Percentiles rank a stretch among this genome's conserved stretches.
Evolutionary conservation across 35 echinoderm and acorn worm species (phyloP).

Genomic region (Anneissia japonica): DNA sequence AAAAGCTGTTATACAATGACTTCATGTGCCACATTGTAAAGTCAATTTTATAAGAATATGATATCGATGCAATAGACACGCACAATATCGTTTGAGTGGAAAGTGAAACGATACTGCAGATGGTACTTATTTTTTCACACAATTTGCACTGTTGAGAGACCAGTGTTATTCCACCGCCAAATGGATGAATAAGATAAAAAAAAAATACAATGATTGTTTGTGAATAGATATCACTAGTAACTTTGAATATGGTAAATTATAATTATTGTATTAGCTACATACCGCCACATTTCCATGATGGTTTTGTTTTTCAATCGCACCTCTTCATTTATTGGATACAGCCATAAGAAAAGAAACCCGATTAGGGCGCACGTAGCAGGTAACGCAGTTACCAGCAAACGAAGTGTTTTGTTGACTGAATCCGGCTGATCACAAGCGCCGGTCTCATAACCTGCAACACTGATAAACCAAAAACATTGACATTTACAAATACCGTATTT

Average conservation of each 20-base stretch:
- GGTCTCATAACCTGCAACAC: constrained; percentile 57
- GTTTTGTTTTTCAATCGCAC: constrained; percentile 79
- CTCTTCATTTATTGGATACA: constrained; percentile 93
- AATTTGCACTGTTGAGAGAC: not conserved
- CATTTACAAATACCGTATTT: not conserved
- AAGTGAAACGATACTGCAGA: not conserved
- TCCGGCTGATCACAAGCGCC: constrained; percentile 73
- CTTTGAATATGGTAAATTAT: not conserved
- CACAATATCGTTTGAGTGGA: not conserved
- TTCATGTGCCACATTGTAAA: too few relatives aligned
- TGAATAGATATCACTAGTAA: not conserved
- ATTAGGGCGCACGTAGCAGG: constrained; percentile 49
- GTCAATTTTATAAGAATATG: too few relatives aligned
- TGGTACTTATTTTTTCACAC: not conserved
- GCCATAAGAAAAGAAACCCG: constrained; percentile 60
- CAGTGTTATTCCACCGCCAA: not conserved
- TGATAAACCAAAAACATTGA: constrained; percentile 6
- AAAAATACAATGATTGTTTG: not conserved
- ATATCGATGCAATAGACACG: too few relatives aligned
- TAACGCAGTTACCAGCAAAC: constrained; percentile 63
- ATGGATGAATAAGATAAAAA: not conserved
- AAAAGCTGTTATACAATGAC: too few relatives aligned
- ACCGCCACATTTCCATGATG: constrained; percentile 93
- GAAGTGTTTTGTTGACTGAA: constrained; percentile 39
- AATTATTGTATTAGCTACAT: not conserved